Evolutionary conservation across 2,113 vertebrate genomes (phyloP).

Genomic region (Microtus oregoni): DNA sequence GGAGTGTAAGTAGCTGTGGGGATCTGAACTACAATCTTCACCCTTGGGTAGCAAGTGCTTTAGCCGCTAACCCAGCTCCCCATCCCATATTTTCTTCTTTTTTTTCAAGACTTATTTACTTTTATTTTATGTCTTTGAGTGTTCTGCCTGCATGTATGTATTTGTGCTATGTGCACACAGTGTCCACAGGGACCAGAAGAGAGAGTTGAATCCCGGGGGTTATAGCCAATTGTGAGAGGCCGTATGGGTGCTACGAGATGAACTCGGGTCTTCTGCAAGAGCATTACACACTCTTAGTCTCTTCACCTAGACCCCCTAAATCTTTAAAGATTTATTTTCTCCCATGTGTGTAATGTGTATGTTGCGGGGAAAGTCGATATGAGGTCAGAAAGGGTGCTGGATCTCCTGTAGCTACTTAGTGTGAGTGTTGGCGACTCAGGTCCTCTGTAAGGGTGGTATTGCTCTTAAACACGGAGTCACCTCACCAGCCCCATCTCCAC

Average conservation of each 20-base stretch:
- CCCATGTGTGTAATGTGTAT: not conserved
- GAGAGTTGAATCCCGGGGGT: too few species aligned
- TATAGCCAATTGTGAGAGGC: fast-evolving
- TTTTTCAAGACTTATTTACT: not conserved
- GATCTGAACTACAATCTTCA: not conserved
- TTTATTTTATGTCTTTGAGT: not conserved
- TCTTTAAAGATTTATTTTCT: not conserved
- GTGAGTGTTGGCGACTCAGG: not conserved
- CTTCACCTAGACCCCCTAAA: not conserved
- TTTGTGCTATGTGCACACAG: not conserved
- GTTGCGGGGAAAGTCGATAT: not conserved
- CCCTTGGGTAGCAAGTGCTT: not conserved
- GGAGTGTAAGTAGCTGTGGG: not conserved
- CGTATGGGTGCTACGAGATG: not conserved
- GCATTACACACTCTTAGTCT: not conserved
- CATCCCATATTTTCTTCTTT: too few species aligned
- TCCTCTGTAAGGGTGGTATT: not conserved
- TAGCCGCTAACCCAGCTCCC: not conserved
- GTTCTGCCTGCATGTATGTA: not conserved
- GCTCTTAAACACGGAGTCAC: not conserved
- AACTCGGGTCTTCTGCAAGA: not conserved
- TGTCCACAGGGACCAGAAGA: not conserved
- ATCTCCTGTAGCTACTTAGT: not conserved
- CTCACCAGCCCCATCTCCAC: not conserved
- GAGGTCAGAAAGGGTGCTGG: not conserved